Conservation (phyloP, 1,140 invertebrate species). For the Nasonia vitripennis region DNA sequence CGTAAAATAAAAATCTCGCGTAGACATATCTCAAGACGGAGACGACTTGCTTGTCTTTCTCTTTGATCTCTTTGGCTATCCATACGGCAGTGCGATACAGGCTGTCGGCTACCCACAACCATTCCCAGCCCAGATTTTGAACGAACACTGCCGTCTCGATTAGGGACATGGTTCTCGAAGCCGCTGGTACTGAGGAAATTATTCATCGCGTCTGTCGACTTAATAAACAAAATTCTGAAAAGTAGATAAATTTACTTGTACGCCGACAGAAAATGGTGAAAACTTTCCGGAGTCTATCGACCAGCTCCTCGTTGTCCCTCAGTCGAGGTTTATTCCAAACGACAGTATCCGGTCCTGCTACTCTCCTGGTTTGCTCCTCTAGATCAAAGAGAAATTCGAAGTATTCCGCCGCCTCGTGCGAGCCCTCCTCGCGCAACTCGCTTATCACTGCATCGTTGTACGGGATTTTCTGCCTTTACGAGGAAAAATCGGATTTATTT, state of each 20-base stretch:
- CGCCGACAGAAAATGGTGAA: constrained; percentile 12
- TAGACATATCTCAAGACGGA: constrained; percentile 75
- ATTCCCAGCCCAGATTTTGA: constrained; percentile 68
- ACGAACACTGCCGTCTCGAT: constrained; percentile 71
- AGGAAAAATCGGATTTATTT: background rate
- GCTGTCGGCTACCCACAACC: constrained; percentile 78
- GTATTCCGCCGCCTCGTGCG: constrained; percentile 70
- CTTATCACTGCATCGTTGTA: constrained; percentile 74
- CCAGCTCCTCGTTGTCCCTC: constrained; percentile 67
- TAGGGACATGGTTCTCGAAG: background rate
- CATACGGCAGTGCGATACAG: constrained; percentile 73
- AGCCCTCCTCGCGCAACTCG: constrained; percentile 75
- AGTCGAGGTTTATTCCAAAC: constrained; percentile 63
- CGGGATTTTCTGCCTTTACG: constrained; percentile 72
- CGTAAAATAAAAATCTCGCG: constrained; percentile 74
- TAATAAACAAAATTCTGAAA: background rate
- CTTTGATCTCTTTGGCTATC: constrained; percentile 67
- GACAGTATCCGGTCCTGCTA: constrained; percentile 73
- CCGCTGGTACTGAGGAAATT: background rate
- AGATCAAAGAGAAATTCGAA: constrained; percentile 75
- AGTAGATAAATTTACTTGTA: background rate
- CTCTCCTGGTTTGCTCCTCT: constrained; percentile 71
- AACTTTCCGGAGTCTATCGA: constrained; percentile 68
- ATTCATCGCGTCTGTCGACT: background rate
- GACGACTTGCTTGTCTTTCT: constrained; percentile 71